phyloP scores from a whole-genome alignment of 2,888 invertebrate species.

The Sesia apiformis region DNA sequence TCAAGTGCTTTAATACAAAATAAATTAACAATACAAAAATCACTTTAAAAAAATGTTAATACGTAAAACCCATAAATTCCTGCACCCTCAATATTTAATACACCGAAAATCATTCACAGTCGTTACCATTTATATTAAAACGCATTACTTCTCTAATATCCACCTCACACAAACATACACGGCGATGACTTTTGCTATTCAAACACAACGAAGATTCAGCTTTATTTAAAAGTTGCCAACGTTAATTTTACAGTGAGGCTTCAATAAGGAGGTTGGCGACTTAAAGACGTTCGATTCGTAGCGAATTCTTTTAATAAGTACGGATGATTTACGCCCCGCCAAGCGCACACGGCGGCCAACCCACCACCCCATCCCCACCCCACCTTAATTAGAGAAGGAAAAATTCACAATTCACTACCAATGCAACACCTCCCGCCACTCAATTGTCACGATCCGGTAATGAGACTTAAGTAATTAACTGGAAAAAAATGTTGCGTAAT shows the following conservation, averaged over 20 bases:
- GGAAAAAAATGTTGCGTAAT: neutral
- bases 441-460: constrained; percentile 3
- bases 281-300: constrained; percentile 61
- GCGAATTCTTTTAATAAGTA: constrained; percentile 68
- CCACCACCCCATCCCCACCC: neutral
- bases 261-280: constrained; percentile 32
- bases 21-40: too few species aligned
- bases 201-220: too few species aligned
- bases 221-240: too few species aligned
- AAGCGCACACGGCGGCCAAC: constrained; percentile 44
- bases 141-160: constrained; percentile 34
- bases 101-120: constrained; percentile 35
- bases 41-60: too few species aligned
- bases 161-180: constrained; percentile 17
- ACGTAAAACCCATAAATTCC: neutral
- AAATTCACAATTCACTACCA: constrained; percentile 26
- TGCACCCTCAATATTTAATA: neutral
- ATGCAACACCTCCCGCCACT: constrained; percentile 7
- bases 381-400: constrained; percentile 58
- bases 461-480: too few species aligned
- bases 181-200: constrained; percentile 16
- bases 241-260: too few species aligned
- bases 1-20: too few species aligned
- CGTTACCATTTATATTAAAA: constrained; percentile 30
- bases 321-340: constrained; percentile 67